phyloP scores from a whole-genome alignment of 2,797 vertebrate genomes.

The Schizothorax lantsangensis region DNA sequence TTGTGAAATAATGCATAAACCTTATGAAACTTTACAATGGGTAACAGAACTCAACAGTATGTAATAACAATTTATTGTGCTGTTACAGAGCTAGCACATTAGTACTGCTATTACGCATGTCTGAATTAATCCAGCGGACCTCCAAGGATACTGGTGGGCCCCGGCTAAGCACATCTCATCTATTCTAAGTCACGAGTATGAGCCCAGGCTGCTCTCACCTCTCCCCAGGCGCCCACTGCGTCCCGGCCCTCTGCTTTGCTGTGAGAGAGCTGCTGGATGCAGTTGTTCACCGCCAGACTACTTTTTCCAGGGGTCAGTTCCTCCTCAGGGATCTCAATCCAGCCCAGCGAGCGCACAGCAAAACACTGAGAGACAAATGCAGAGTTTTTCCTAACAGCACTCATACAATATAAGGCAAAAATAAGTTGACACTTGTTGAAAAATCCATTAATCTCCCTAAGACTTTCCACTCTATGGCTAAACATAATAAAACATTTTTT shows the following conservation, averaged over 20 bases:
- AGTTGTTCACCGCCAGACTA: conserved; percentile 93
- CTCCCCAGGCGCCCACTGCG: conserved; percentile 78
- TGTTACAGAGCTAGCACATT: background rate
- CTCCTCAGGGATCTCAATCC: conserved; percentile 95
- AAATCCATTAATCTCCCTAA: conserved; percentile 8
- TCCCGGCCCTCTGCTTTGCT: conserved; percentile 79
- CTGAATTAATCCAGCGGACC: background rate
- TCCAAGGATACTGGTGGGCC: background rate
- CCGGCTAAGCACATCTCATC: conserved; percentile 18
- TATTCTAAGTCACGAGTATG: background rate
- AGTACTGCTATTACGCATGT: background rate
- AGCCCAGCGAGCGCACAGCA: conserved; percentile 91
- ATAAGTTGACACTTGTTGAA: background rate
- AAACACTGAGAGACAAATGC: conserved; percentile 82
- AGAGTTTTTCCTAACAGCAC: conserved; percentile 4
- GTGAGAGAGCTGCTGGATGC: conserved; percentile 95
- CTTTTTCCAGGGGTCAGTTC: conserved; percentile 93
- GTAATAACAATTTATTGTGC: background rate
- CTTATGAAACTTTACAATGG: background rate
- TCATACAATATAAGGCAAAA: background rate
- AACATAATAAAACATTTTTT: background rate
- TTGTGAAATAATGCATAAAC: background rate
- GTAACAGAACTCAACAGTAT: background rate
- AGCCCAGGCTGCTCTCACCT: conserved; percentile 77
- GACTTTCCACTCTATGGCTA: background rate